Conservation (phyloP, 2,888 invertebrate genomes). For the Melinaea marsaeus region DNA sequence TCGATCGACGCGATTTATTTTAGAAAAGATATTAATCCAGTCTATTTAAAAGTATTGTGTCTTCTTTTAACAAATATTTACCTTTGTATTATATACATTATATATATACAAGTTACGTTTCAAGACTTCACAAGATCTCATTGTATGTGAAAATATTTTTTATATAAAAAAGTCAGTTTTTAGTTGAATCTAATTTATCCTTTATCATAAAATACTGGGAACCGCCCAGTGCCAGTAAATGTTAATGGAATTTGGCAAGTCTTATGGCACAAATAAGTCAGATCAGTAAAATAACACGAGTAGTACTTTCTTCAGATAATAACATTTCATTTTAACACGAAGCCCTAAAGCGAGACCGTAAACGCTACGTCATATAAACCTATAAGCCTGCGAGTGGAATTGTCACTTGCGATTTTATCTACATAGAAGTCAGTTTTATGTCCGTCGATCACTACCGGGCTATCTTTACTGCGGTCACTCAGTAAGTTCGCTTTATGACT, state of each 20-base stretch:
- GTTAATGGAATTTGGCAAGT: background rate
- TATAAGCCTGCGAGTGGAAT: conserved; percentile 39
- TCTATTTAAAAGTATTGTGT: conserved; percentile 3
- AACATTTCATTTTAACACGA: conserved; percentile 31
- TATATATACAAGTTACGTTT: too few species aligned
- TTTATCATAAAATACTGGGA: background rate
- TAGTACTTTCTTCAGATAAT: conserved; percentile 19
- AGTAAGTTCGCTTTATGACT: conserved; percentile 43
- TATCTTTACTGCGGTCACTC: conserved; percentile 49
- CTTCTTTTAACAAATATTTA: background rate
- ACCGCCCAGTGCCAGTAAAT: background rate
- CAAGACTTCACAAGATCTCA: too few species aligned
- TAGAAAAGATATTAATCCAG: conserved; percentile 16
- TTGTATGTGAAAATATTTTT: too few species aligned
- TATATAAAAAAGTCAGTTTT: background rate
- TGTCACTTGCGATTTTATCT: conserved; percentile 48
- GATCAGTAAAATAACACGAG: conserved; percentile 17
- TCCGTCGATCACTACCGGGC: conserved; percentile 32
- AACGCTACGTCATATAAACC: conserved; percentile 41
- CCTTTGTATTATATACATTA: background rate
- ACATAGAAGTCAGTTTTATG: conserved; percentile 32
- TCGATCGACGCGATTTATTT: conserved; percentile 11
- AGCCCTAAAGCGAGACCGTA: conserved; percentile 38
- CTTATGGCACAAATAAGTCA: background rate
- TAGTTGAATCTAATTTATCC: background rate